These are phyloP conservation scores for Stenolophus ochropezus DNA, from an alignment of 2,888 invertebrate species.

Conservation along the genomic window DNA sequence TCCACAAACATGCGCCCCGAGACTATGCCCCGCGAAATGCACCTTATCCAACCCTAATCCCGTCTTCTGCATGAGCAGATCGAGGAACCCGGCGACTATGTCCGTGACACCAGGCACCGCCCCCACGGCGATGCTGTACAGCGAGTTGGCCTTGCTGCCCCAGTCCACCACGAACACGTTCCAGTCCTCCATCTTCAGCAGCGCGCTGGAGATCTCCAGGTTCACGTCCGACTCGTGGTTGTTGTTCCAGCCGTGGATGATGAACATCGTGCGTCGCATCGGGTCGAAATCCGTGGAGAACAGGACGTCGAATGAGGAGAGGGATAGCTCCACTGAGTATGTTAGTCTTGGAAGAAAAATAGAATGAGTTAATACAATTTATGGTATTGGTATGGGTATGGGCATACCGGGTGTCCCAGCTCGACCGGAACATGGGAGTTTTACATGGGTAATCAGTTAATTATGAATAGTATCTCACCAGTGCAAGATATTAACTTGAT, in stretches of 20 bases:
- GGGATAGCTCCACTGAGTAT: background rate
- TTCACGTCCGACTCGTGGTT: conserved; percentile 64
- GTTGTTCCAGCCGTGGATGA: conserved; percentile 69
- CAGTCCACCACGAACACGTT: conserved; percentile 70
- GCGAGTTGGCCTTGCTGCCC: conserved; percentile 64
- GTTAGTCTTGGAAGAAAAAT: no score
- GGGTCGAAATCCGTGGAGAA: conserved; percentile 63
- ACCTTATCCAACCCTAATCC: background rate
- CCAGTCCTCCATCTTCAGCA: conserved; percentile 65
- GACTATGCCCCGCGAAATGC: conserved; percentile 63
- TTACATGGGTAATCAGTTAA: no score
- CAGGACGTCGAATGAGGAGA: background rate
- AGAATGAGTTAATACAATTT: no score
- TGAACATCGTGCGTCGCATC: conserved; percentile 65
- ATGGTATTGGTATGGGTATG: no score
- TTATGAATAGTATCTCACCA: no score
- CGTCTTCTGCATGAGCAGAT: conserved; percentile 61
- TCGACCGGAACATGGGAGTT: no score
- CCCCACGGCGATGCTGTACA: conserved; percentile 63
- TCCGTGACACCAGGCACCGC: conserved; percentile 64
- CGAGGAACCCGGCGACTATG: conserved; percentile 66
- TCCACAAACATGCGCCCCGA: conserved; percentile 69
- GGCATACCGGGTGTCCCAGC: no score
- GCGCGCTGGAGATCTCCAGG: conserved; percentile 63
- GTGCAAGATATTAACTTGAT: no score